Conservation (phyloP, 2,797 vertebrate species). For the Oreortyx pictus region DNA sequence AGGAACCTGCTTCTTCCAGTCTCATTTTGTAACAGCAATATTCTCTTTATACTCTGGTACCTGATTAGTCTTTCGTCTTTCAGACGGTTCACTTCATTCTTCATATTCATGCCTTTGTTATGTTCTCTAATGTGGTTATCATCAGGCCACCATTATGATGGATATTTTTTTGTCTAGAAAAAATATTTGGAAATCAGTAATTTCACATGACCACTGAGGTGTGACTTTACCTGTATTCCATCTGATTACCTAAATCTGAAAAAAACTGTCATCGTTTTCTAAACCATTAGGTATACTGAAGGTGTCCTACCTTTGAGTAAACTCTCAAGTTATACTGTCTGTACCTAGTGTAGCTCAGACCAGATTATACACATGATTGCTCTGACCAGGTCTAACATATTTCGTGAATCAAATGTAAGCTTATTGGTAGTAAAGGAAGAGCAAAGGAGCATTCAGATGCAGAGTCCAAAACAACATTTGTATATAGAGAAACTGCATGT, state of each 20-base stretch:
- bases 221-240: not conserved
- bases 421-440: not conserved
- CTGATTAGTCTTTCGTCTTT: not conserved
- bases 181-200: not conserved
- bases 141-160: not conserved
- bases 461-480: not conserved
- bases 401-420: not conserved
- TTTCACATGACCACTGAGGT: not conserved
- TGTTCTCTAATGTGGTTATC: not conserved
- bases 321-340: not conserved
- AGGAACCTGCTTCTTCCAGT: not conserved
- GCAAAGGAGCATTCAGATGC: not conserved
- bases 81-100: not conserved
- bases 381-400: not conserved
- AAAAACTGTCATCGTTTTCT: not conserved
- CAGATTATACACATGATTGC: not conserved
- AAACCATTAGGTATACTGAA: not conserved
- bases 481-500: not conserved
- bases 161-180: not conserved
- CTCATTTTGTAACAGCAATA: not conserved
- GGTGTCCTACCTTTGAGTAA: not conserved
- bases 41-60: not conserved
- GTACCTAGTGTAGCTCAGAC: not conserved
- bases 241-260: not conserved
- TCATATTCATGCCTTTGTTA: not conserved